Percentiles rank a stretch among this genome's conserved stretches.
Conservation (phyloP, 1,140 invertebrate genomes). For the Drosophila eugracilis region DNA sequence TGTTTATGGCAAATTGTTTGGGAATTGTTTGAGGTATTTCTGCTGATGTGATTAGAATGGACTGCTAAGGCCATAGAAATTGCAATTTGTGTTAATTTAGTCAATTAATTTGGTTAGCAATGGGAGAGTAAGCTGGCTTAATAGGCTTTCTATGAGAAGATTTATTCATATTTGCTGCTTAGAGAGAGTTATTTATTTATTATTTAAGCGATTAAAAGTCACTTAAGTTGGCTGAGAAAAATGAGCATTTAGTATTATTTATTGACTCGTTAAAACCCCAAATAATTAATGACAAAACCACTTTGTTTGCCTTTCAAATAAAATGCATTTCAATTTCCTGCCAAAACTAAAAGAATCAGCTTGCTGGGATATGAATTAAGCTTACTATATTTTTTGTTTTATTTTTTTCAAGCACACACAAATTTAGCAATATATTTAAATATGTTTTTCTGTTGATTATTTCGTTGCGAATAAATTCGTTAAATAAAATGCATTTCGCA, state of each 20-base stretch:
- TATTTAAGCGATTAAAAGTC: too few species aligned
- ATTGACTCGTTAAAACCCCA: background rate
- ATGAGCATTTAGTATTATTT: too few species aligned
- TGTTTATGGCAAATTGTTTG: constrained; percentile 8
- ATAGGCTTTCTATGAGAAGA: background rate
- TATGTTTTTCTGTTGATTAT: constrained; percentile 13
- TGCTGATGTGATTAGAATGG: constrained; percentile 18
- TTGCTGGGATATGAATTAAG: background rate
- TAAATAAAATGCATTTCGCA: constrained; percentile 36
- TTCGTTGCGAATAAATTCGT: constrained; percentile 41
- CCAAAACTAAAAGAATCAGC: constrained; percentile 16
- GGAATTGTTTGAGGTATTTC: constrained; percentile 1
- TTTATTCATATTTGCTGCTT: background rate
- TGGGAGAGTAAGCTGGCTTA: background rate
- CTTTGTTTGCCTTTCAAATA: background rate
- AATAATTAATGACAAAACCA: background rate
- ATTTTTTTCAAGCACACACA: constrained; percentile 8
- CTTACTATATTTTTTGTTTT: constrained; percentile 18
- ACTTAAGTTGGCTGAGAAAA: too few species aligned
- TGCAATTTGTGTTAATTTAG: constrained; percentile 1
- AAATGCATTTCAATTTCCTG: background rate
- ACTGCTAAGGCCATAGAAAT: background rate
- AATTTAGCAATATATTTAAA: constrained; percentile 23
- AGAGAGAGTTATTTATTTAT: too few species aligned
- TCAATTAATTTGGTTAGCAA: constrained; percentile 7